A percentile compares a stretch with the other conserved stretches of the same genome.
Conservation (phyloP, 2,888 invertebrate genomes). For the Argyra leucocephala region DNA sequence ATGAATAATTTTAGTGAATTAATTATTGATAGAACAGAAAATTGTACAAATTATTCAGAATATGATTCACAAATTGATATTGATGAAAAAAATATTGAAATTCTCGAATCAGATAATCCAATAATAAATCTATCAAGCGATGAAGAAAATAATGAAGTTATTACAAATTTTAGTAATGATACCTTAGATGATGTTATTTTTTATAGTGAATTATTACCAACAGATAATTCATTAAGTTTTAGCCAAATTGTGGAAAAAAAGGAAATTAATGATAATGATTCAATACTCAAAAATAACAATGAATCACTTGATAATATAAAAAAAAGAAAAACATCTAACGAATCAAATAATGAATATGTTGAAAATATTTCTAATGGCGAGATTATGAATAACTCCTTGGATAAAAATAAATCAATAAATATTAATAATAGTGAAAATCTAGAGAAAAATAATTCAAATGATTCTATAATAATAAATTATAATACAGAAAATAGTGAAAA, state of each 20-base stretch:
- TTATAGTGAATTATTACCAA: not conserved
- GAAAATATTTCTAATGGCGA: not conserved
- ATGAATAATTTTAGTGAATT: not conserved
- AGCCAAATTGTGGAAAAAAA: not conserved
- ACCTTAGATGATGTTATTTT: not conserved
- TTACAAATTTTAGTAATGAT: not conserved
- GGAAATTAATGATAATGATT: not conserved
- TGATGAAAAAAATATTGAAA: not conserved
- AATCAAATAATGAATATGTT: not conserved
- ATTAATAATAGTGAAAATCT: not conserved
- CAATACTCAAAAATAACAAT: not conserved
- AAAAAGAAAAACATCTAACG: not conserved
- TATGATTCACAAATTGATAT: not conserved
- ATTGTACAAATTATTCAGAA: not conserved
- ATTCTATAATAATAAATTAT: too few species aligned
- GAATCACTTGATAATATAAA: not conserved
- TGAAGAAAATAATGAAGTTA: not conserved
- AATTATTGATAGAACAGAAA: not conserved
- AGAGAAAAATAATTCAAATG: not conserved
- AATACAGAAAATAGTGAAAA: not conserved
- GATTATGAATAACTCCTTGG: too few species aligned
- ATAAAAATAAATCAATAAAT: too few species aligned
- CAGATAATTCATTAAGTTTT: not conserved
- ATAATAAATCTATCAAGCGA: not conserved
- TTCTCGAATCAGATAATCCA: not conserved